Percentiles rank a stretch among this genome's conserved stretches.
phyloP scores from a whole-genome alignment of 2,113 vertebrate species.

The Malurus elegans region DNA sequence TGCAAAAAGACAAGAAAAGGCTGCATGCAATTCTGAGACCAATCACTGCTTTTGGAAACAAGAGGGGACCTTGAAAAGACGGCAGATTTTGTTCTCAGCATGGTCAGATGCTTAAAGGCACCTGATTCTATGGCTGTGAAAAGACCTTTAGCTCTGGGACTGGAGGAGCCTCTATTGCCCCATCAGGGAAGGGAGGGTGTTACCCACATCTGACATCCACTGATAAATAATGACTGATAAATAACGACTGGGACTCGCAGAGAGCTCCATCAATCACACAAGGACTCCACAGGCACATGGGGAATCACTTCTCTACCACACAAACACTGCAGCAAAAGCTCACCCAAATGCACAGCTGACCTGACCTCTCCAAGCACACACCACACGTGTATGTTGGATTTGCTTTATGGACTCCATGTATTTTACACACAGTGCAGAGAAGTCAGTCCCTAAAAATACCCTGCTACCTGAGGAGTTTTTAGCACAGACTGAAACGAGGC shows the following conservation, averaged over 20 bases:
- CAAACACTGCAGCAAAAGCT: neutral
- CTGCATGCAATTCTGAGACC: neutral
- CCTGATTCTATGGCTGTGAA: neutral
- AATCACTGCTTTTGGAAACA: neutral
- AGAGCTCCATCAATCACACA: neutral
- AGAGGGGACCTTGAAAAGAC: neutral
- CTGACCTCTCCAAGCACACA: neutral
- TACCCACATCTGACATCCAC: neutral
- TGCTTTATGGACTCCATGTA: neutral
- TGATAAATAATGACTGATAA: neutral
- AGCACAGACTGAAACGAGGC: neutral
- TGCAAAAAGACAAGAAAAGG: neutral
- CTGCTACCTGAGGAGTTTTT: neutral
- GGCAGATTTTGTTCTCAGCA: neutral
- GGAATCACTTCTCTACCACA: neutral
- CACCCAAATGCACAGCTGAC: neutral
- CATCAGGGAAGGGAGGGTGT: neutral
- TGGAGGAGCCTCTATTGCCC: neutral
- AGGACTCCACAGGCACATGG: neutral
- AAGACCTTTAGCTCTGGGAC: neutral
- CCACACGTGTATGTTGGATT: rapidly evolving
- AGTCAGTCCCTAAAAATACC: neutral
- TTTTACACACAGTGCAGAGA: neutral
- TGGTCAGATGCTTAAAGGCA: neutral
- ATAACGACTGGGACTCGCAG: neutral